Evolutionary conservation across 2,797 vertebrate genomes (phyloP).

Genomic region (Cichlasoma orientale): DNA sequence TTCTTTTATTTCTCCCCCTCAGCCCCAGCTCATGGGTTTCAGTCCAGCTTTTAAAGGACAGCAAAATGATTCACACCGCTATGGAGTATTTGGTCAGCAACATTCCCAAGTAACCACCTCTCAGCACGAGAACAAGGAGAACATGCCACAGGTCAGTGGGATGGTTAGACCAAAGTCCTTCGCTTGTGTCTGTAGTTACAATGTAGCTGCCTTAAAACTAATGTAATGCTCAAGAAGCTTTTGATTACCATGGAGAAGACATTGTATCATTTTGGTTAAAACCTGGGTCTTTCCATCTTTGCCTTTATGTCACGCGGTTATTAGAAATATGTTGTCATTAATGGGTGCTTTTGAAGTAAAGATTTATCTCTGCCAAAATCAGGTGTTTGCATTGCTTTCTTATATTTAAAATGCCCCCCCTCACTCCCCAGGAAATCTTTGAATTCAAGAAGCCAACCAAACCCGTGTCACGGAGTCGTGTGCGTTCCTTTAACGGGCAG

Average conservation of each 20-base stretch:
- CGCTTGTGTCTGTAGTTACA: not conserved
- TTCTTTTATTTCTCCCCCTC: not conserved
- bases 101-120: conserved; percentile 10
- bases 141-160: conserved; percentile 79
- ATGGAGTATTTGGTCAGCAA: conserved; percentile 72
- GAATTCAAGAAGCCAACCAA: conserved; percentile 87
- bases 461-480: conserved; percentile 75
- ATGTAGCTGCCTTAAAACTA: not conserved
- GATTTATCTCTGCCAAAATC: not conserved
- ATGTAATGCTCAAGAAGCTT: not conserved
- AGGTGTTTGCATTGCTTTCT: not conserved
- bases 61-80: conserved; percentile 67
- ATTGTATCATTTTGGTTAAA: conserved; percentile 19
- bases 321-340: not conserved
- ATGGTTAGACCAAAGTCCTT: not conserved
- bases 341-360: not conserved
- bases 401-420: not conserved
- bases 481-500: conserved; percentile 50
- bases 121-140: conserved; percentile 86
- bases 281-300: not conserved
- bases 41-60: conserved; percentile 88
- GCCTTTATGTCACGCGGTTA: not conserved
- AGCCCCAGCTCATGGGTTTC: conserved; percentile 85
- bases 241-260: conserved; percentile 24
- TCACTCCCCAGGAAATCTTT: conserved; percentile 79